A percentile compares a stretch with the other conserved stretches of the same genome.
Conservation (phyloP, 2,113 vertebrate species). For the Aleadryas rufinucha region DNA sequence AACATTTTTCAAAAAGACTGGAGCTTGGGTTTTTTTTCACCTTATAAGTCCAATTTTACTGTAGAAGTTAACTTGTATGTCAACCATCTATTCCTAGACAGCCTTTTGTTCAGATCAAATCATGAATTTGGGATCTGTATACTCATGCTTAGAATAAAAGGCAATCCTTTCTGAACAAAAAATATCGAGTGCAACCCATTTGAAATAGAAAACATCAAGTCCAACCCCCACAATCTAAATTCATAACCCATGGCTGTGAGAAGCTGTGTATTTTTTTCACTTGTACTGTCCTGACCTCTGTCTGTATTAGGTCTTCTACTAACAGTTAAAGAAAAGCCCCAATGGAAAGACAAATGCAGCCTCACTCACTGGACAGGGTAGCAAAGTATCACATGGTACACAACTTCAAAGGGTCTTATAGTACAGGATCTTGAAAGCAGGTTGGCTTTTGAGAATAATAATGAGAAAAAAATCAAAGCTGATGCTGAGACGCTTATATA, state of each 20-base stretch:
- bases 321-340: not conserved
- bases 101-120: not conserved
- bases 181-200: not conserved
- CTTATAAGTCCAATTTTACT: not conserved
- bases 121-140: not conserved
- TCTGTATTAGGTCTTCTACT: not conserved
- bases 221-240: not conserved
- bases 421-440: not conserved
- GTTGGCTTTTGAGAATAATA: not conserved
- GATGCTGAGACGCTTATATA: not conserved
- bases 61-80: not conserved
- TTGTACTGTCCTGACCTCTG: not conserved
- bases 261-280: not conserved
- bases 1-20: not conserved
- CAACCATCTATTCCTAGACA: not conserved
- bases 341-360: not conserved
- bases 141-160: not conserved
- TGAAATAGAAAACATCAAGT: not conserved
- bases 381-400: not conserved
- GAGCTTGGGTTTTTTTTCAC: not conserved
- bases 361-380: not conserved
- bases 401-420: not conserved
- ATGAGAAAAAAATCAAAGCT: not conserved
- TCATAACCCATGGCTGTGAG: not conserved
- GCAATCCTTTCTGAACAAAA: not conserved